Percentiles rank a stretch among this genome's conserved stretches.
Evolutionary conservation across 2,888 invertebrate species (phyloP).

Genomic region (Smittia sp.): DNA sequence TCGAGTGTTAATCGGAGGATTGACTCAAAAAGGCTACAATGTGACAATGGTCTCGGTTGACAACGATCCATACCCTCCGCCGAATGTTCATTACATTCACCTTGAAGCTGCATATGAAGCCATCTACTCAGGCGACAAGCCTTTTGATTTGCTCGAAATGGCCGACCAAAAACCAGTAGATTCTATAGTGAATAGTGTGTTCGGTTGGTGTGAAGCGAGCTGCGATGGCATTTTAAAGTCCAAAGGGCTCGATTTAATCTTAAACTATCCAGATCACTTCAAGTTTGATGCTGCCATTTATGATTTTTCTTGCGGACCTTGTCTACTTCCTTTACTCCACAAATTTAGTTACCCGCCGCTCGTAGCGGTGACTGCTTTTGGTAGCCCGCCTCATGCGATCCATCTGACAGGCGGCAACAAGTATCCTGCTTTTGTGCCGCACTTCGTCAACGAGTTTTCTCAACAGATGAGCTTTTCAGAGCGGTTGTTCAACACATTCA

Average conservation of each 20-base stretch:
- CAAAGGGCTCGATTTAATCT: slow-evolving; percentile 45
- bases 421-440: slow-evolving; percentile 45
- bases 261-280: slow-evolving; percentile 47
- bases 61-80: not conserved
- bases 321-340: slow-evolving; percentile 47
- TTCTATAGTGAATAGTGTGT: too few species aligned
- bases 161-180: not conserved
- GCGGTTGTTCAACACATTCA: not conserved
- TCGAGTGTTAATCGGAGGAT: not conserved
- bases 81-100: slow-evolving; percentile 25
- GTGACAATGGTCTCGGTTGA: slow-evolving; percentile 2
- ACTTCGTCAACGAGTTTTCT: slow-evolving; percentile 15
- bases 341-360: slow-evolving; percentile 47
- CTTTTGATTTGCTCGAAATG: not conserved
- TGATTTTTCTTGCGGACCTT: slow-evolving; percentile 45
- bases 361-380: slow-evolving; percentile 45
- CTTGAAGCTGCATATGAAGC: slow-evolving; percentile 4
- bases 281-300: slow-evolving; percentile 48
- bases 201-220: not conserved
- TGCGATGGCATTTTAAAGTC: slow-evolving; percentile 42
- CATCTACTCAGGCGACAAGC: not conserved
- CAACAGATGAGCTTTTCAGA: not conserved
- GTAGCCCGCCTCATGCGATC: slow-evolving; percentile 43
- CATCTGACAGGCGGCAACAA: slow-evolving; percentile 43
- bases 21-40: not conserved